These are phyloP conservation scores for Felis catus DNA, from an alignment of 2,113 vertebrate species.

Conservation along the genomic window F.catus_Fca126_mat1.0 CM031421.1:107209501-107210000, in stretches of 20 bases:
- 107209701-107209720: too few species aligned
- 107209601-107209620: neutral
- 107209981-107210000: neutral
- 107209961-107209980: neutral
- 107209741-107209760: too few species aligned
- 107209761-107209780: too few species aligned
- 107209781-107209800: too few species aligned
- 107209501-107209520: neutral
- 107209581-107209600: neutral
- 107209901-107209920: neutral
- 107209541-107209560: neutral
- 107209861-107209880: too few species aligned
- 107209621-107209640: neutral
- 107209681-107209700: too few species aligned
- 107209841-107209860: too few species aligned
- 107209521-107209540: neutral
- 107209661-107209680: neutral
- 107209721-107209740: too few species aligned
- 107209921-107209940: neutral
- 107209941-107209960: neutral
- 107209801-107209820: too few species aligned
- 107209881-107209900: too few species aligned
- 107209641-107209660: neutral
- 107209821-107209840: too few species aligned
- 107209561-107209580: neutral